Conservation (phyloP, 2,888 invertebrate species). For the Acrocera orbiculus region DNA sequence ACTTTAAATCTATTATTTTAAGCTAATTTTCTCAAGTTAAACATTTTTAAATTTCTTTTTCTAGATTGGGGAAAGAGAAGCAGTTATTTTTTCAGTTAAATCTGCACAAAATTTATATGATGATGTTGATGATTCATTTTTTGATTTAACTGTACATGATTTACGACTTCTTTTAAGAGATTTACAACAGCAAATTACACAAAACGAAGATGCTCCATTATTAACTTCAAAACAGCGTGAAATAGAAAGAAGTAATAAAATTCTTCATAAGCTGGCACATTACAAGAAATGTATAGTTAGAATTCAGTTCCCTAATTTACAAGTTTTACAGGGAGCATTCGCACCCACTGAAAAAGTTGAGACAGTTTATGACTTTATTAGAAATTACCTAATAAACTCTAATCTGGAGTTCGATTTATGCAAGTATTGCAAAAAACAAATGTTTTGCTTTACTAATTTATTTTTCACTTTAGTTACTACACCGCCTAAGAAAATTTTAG, state of each 20-base stretch:
- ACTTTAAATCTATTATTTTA: too few species aligned
- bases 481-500: constrained; percentile 59
- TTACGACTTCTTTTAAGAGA: constrained; percentile 57
- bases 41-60: constrained; percentile 17
- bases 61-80: constrained; percentile 56
- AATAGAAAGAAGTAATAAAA: constrained; percentile 37
- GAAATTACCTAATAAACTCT: constrained; percentile 47
- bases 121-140: constrained; percentile 74
- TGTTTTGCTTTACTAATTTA: constrained; percentile 1
- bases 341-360: constrained; percentile 54
- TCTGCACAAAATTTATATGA: constrained; percentile 42
- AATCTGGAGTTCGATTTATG: constrained; percentile 57
- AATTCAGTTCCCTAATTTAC: constrained; percentile 70
- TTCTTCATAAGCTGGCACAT: constrained; percentile 40
- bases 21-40: too few species aligned
- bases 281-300: constrained; percentile 66
- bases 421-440: constrained; percentile 33
- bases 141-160: constrained; percentile 69
- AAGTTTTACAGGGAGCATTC: constrained; percentile 75
- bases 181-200: constrained; percentile 43
- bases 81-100: constrained; percentile 49
- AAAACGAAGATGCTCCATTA: constrained; percentile 55
- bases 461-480: constrained; percentile 45
- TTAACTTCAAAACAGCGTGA: constrained; percentile 46
- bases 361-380: constrained; percentile 55